A percentile compares a stretch with the other conserved stretches of the same genome.
These are phyloP conservation scores for Scomber japonicus DNA, from an alignment of 2,113 vertebrate genomes.

Conservation along the genomic window DNA sequence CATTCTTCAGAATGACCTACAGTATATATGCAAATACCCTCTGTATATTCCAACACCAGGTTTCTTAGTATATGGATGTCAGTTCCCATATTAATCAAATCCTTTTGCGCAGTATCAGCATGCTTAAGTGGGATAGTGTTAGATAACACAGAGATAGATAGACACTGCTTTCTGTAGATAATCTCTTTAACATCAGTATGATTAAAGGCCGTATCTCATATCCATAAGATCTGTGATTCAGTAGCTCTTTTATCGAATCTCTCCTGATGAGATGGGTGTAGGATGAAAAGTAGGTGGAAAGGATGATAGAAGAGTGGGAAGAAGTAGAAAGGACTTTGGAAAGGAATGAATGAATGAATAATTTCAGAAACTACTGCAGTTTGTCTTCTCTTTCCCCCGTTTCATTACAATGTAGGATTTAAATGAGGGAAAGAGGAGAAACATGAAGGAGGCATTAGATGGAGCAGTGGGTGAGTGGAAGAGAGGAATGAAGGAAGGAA, in stretches of 20 bases:
- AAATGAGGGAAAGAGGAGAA: conserved; percentile 8
- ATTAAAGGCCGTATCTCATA: conserved; percentile 70
- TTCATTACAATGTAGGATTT: conserved; percentile 6
- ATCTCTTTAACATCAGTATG: conserved; percentile 75
- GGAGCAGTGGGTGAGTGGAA: background rate
- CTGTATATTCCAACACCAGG: conserved; percentile 51
- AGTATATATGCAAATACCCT: conserved; percentile 59
- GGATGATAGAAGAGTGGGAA: conserved; percentile 37
- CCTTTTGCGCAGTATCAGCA: conserved; percentile 50
- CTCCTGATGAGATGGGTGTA: conserved; percentile 52
- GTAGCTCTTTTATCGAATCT: conserved; percentile 60
- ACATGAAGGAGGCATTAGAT: background rate
- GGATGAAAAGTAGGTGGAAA: conserved; percentile 60
- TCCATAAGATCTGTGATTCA: conserved; percentile 64
- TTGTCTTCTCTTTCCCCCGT: conserved; percentile 24
- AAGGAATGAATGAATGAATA: conserved; percentile 27
- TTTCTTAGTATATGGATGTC: conserved; percentile 54
- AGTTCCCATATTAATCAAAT: conserved; percentile 71
- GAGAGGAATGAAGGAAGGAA: conserved; percentile 1
- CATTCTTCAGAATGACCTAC: conserved; percentile 36
- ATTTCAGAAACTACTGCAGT: conserved; percentile 16
- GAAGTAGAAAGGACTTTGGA: conserved; percentile 5
- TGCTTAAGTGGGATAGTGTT: conserved; percentile 57
- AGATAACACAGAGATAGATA: conserved; percentile 58
- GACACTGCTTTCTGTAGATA: conserved; percentile 66